Percentiles rank a stretch among this genome's conserved stretches.
These are phyloP conservation scores for Percopsis omiscomaycus DNA, from an alignment of 2,797 vertebrate species.

Conservation along the genomic window DNA sequence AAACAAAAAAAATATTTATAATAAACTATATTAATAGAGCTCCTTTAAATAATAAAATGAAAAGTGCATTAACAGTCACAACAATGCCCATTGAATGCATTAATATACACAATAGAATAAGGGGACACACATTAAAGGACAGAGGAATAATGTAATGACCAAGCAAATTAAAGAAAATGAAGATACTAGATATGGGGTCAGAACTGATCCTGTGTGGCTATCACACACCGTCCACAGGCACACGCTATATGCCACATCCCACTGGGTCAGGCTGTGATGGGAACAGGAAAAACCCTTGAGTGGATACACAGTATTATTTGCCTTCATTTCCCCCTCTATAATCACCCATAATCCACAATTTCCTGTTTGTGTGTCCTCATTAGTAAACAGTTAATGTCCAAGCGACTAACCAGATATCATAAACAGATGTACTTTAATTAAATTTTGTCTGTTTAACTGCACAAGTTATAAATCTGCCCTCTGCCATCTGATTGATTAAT, in stretches of 20 bases:
- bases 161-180: too few species aligned
- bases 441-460: conserved; percentile 44
- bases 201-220: too few species aligned
- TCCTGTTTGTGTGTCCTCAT: conserved; percentile 30
- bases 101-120: neutral
- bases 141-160: too few species aligned
- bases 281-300: too few species aligned
- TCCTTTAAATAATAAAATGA: neutral
- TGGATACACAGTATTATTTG: too few species aligned
- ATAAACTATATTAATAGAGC: neutral
- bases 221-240: too few species aligned
- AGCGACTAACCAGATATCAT: conserved; percentile 38
- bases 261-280: too few species aligned
- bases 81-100: too few species aligned
- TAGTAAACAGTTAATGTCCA: conserved; percentile 46
- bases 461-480: conserved; percentile 50
- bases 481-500: conserved; percentile 44
- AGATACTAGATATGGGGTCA: too few species aligned
- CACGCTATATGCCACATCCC: too few species aligned
- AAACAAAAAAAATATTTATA: neutral
- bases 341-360: conserved; percentile 36
- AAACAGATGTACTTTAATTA: conserved; percentile 41
- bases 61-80: too few species aligned
- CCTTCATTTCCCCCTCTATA: conserved; percentile 21
- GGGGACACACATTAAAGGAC: neutral